phyloP scores from a whole-genome alignment of 1,140 invertebrate genomes.

The Drosophila aff. region DNA sequence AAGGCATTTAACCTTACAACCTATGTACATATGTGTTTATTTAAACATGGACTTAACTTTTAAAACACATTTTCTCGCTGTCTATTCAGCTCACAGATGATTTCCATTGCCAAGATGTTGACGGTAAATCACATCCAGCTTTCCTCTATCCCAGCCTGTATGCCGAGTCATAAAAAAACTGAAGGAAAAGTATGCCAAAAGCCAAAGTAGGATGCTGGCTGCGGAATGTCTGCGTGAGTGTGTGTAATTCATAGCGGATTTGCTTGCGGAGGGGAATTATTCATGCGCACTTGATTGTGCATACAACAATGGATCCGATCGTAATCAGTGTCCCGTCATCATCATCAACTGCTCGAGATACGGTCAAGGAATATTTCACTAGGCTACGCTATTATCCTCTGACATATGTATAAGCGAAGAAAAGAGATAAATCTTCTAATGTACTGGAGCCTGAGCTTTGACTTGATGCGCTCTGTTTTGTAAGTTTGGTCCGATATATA shows the following conservation, averaged over 20 bases:
- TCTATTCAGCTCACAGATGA: constrained; percentile 36
- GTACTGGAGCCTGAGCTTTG: not conserved
- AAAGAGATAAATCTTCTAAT: not conserved
- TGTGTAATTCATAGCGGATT: constrained; percentile 64
- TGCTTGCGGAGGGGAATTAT: constrained; percentile 55
- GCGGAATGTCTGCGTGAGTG: constrained; percentile 41
- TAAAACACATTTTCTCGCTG: constrained; percentile 21
- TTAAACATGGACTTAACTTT: not conserved
- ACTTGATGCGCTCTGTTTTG: not conserved
- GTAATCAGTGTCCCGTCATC: constrained; percentile 50
- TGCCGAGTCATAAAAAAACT: constrained; percentile 55
- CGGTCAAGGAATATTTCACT: constrained; percentile 16
- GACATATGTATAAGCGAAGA: not conserved
- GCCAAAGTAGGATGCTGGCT: constrained; percentile 39
- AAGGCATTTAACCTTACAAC: not conserved
- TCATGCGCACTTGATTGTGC: constrained; percentile 63
- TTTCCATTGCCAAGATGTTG: constrained; percentile 69
- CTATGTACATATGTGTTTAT: not conserved
- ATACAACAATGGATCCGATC: constrained; percentile 48
- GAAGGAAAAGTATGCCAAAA: constrained; percentile 47
- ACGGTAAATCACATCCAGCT: constrained; percentile 58
- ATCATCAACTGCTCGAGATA: constrained; percentile 10
- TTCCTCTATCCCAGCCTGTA: constrained; percentile 16
- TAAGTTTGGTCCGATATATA: not conserved
- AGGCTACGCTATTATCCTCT: constrained; percentile 2